These are phyloP conservation scores for Cairina moschata DNA, from an alignment of 2,113 vertebrate species.

Conservation along the genomic window DNA sequence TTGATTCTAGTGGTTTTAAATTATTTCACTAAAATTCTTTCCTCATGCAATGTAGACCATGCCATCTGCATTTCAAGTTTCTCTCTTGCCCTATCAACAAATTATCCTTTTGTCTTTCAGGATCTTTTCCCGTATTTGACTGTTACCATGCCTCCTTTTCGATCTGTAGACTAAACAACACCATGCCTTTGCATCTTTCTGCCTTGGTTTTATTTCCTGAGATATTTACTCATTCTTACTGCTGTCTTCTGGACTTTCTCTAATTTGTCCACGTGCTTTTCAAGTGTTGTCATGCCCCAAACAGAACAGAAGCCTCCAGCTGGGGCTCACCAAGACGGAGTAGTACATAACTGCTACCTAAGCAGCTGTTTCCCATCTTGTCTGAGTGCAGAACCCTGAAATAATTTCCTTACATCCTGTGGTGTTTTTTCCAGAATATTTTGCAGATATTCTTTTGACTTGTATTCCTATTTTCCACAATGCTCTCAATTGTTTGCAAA, in stretches of 20 bases:
- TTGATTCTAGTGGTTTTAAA: neutral
- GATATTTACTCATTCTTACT: neutral
- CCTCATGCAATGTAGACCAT: neutral
- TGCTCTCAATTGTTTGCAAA: neutral
- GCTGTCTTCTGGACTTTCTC: neutral
- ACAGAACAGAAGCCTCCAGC: neutral
- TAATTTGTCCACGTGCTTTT: neutral
- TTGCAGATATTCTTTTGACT: neutral
- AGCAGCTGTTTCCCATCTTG: slow-evolving; percentile 5
- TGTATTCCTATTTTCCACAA: neutral
- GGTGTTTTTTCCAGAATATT: neutral
- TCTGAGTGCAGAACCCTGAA: neutral
- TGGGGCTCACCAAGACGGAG: neutral
- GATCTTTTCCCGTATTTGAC: neutral
- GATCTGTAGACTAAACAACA: neutral
- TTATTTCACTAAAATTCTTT: neutral
- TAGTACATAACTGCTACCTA: neutral
- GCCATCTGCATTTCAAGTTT: neutral
- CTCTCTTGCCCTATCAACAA: neutral
- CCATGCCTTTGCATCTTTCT: neutral
- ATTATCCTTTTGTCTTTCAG: neutral
- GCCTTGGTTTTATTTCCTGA: neutral
- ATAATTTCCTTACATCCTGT: neutral
- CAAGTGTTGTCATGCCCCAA: neutral
- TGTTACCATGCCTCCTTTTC: neutral